phyloP scores from a whole-genome alignment of 2,113 vertebrate genomes.

The Catharus minimus region DNA sequence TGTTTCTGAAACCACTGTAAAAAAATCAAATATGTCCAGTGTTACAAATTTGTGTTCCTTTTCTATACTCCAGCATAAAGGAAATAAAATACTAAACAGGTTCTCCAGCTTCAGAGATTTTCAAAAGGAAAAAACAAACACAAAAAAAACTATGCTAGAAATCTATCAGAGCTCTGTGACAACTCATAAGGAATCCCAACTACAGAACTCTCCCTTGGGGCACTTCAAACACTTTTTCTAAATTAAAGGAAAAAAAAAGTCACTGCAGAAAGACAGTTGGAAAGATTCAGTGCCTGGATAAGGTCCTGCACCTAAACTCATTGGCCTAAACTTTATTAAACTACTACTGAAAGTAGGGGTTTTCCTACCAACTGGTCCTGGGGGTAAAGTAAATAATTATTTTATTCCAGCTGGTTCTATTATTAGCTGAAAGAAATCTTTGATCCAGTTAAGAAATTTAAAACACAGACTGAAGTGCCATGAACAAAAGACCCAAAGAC shows the following conservation, averaged over 20 bases:
- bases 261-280: neutral
- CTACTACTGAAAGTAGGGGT: neutral
- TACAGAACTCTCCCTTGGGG: neutral
- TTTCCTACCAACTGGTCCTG: neutral
- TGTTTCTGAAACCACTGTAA: neutral
- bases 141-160: neutral
- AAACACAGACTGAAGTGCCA: neutral
- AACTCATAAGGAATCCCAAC: neutral
- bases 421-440: neutral
- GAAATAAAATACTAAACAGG: neutral
- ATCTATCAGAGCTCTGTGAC: neutral
- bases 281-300: neutral
- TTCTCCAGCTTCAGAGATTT: neutral
- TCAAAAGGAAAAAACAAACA: neutral
- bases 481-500: neutral
- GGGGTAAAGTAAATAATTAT: neutral
- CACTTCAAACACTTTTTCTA: neutral
- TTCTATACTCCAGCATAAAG: neutral
- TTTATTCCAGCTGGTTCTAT: neutral
- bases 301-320: neutral
- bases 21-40: neutral
- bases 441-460: neutral
- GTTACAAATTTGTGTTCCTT: neutral
- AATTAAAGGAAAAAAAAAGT: neutral
- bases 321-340: neutral